Percentiles rank a stretch among this genome's conserved stretches.
Evolutionary conservation across 2,113 vertebrate genomes (phyloP).

Genomic region (Acrocephalus kingi): DNA sequence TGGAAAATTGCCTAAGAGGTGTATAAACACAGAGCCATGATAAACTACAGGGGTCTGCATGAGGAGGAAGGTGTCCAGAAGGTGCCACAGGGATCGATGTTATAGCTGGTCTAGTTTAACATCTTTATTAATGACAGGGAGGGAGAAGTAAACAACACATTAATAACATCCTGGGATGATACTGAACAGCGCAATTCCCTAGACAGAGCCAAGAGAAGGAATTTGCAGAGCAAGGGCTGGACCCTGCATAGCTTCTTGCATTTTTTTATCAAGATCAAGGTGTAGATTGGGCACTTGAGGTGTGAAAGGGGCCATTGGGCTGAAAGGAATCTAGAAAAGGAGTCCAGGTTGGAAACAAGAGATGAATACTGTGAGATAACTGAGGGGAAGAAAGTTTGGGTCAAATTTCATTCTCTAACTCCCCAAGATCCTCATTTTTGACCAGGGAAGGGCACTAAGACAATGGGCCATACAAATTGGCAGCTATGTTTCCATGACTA

Average conservation of each 20-base stretch:
- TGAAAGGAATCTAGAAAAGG: neutral
- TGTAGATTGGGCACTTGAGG: neutral
- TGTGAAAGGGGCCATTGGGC: neutral
- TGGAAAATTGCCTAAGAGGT: conserved; percentile 9
- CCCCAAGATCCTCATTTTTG: accelerated
- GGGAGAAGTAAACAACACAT: conserved; percentile 62
- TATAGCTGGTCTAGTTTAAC: conserved; percentile 40
- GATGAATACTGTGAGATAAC: neutral
- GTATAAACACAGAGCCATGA: conserved; percentile 39
- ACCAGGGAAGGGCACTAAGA: accelerated
- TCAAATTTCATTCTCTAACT: neutral
- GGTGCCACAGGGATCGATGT: conserved; percentile 38
- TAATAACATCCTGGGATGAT: conserved; percentile 34
- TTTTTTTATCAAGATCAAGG: neutral
- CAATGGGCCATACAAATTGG: neutral
- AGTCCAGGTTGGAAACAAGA: neutral
- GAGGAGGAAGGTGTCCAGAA: conserved; percentile 1
- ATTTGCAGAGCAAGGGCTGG: neutral
- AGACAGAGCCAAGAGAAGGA: neutral
- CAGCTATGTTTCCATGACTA: neutral
- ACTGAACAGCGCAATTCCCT: neutral
- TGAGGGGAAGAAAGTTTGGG: neutral
- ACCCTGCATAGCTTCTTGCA: neutral
- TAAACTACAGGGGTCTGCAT: neutral
- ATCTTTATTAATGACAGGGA: conserved; percentile 63